phyloP scores from a whole-genome alignment of 2,797 vertebrate species.

The Coregonus suidteri region DNA sequence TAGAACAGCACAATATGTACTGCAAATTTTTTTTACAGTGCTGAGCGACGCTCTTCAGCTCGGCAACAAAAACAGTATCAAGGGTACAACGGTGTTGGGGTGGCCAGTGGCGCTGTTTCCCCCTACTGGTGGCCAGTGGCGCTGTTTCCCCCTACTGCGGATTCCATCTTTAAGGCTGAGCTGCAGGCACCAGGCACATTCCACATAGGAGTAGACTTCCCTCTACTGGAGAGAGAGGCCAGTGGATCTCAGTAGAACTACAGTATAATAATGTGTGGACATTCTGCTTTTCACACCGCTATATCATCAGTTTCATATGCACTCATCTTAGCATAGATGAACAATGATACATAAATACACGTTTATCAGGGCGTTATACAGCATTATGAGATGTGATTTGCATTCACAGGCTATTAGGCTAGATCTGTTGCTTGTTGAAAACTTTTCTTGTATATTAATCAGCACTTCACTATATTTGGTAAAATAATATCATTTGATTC shows the following conservation, averaged over 20 bases:
- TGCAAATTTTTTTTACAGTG: too few species aligned
- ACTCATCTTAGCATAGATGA: too few species aligned
- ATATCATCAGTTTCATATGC: not conserved
- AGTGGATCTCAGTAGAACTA: not conserved
- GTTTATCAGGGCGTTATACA: not conserved
- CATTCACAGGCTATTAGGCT: not conserved
- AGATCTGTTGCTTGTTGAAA: not conserved
- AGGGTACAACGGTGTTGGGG: too few species aligned
- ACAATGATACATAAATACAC: not conserved
- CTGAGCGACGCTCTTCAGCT: too few species aligned
- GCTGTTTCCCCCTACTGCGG: too few species aligned
- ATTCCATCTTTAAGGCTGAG: not conserved
- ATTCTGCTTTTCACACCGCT: not conserved
- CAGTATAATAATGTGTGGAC: not conserved
- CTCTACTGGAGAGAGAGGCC: constrained; percentile 45
- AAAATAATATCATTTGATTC: not conserved
- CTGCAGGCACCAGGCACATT: not conserved
- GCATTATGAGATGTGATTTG: not conserved
- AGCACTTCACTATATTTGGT: not conserved
- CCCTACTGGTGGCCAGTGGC: too few species aligned
- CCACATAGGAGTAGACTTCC: constrained; percentile 33
- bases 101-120: too few species aligned
- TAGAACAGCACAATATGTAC: too few species aligned
- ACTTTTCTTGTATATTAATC: not conserved
- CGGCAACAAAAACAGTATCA: too few species aligned